phyloP scores from a whole-genome alignment of 2,888 invertebrate genomes.

The Acleris laterana region DNA sequence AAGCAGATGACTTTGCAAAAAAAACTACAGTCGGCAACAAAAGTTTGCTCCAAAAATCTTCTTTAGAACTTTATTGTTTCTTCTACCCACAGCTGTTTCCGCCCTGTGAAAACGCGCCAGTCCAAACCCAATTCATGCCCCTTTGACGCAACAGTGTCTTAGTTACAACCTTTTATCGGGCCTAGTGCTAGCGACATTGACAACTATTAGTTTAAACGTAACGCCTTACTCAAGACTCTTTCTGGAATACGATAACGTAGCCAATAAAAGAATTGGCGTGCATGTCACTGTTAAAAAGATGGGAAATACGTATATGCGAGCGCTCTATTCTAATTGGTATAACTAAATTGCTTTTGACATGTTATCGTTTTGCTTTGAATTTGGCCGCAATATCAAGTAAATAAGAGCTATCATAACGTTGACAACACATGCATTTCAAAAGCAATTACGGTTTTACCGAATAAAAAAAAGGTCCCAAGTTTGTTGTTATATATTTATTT shows the following conservation, averaged over 20 bases:
- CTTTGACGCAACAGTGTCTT: slow-evolving; percentile 30
- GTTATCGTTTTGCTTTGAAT: too few relatives aligned
- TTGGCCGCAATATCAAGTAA: too few relatives aligned
- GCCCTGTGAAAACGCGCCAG: slow-evolving; percentile 1
- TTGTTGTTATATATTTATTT: too few relatives aligned
- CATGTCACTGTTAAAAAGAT: neutral
- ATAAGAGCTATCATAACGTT: too few relatives aligned
- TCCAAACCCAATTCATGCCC: slow-evolving; percentile 18
- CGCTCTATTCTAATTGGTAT: too few relatives aligned
- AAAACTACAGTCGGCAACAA: too few relatives aligned
- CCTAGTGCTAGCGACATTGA: slow-evolving; percentile 16
- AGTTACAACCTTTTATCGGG: slow-evolving; percentile 27
- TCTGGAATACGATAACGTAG: neutral
- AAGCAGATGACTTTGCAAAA: too few relatives aligned
- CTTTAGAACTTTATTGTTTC: neutral
- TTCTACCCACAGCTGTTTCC: neutral
- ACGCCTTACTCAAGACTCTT: neutral
- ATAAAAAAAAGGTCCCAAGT: too few relatives aligned
- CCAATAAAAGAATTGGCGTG: neutral
- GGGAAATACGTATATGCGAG: neutral
- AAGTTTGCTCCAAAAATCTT: too few relatives aligned
- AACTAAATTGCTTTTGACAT: too few relatives aligned
- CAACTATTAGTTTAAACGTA: slow-evolving; percentile 12
- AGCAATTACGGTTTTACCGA: too few relatives aligned
- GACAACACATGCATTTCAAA: too few relatives aligned